Conservation (phyloP, 2,888 invertebrate species). For the Volucella inflata region DNA sequence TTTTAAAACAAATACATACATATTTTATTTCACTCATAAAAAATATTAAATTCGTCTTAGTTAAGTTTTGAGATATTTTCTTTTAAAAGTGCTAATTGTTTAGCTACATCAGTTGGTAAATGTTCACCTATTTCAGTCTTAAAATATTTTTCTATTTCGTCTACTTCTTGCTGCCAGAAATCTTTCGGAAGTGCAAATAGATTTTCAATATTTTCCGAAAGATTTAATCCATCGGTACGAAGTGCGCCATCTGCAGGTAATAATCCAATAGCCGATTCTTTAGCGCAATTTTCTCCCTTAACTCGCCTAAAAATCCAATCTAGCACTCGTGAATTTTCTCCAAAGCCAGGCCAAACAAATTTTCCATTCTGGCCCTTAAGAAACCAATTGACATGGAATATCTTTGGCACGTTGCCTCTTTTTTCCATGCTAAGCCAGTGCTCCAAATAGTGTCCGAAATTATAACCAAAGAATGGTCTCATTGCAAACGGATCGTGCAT, state of each 20-base stretch:
- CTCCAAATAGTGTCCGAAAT: constrained; percentile 96
- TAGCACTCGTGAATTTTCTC: constrained; percentile 97
- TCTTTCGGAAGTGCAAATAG: constrained; percentile 93
- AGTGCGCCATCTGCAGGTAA: constrained; percentile 87
- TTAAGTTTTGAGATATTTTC: constrained; percentile 79
- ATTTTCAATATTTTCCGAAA: constrained; percentile 89
- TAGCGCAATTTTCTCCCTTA: constrained; percentile 89
- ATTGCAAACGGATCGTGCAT: constrained; percentile 99
- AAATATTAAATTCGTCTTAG: neutral
- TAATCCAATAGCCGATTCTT: constrained; percentile 90
- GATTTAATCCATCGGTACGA: constrained; percentile 88
- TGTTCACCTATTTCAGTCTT: constrained; percentile 94
- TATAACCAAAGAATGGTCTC: constrained; percentile 99
- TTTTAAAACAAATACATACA: constrained; percentile 85
- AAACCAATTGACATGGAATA: constrained; percentile 99
- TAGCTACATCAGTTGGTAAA: constrained; percentile 89
- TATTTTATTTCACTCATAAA: constrained; percentile 84
- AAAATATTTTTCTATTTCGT: constrained; percentile 94
- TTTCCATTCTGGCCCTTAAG: constrained; percentile 92
- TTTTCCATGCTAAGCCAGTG: constrained; percentile 97
- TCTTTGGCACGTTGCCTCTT: constrained; percentile 91
- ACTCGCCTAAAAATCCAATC: constrained; percentile 97
- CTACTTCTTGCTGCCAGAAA: constrained; percentile 95
- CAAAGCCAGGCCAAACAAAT: constrained; percentile 99
- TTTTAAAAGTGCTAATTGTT: constrained; percentile 88